These are phyloP conservation scores for Micrastur ruficollis DNA, from an alignment of 2,797 vertebrate species.

Conservation along the genomic window DNA sequence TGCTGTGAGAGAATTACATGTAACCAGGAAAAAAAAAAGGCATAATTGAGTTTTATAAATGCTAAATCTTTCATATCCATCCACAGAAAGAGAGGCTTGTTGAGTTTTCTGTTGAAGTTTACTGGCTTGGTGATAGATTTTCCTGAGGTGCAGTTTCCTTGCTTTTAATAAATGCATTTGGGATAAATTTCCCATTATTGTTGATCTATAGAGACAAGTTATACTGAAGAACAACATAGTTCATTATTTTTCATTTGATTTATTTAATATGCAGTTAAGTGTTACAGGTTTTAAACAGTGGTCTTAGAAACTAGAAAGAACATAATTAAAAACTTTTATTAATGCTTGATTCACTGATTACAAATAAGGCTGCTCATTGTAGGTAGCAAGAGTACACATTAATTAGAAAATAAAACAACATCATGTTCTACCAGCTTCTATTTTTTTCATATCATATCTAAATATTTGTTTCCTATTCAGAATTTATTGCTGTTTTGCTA, in stretches of 20 bases:
- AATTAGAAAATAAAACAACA: background rate
- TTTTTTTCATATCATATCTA: background rate
- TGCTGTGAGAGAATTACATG: background rate
- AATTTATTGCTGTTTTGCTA: background rate
- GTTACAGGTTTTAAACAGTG: background rate
- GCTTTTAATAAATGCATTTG: background rate
- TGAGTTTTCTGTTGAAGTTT: background rate
- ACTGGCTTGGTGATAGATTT: background rate
- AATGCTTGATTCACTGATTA: background rate
- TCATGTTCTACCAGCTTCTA: background rate
- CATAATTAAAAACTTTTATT: background rate
- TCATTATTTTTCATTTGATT: background rate
- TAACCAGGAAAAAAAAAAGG: background rate
- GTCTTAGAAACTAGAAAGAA: background rate
- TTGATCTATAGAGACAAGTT: background rate
- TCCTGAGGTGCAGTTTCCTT: background rate
- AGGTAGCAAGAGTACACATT: background rate
- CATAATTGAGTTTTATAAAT: background rate
- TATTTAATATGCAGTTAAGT: background rate
- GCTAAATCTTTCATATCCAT: background rate
- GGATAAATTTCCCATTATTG: background rate
- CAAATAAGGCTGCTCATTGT: background rate
- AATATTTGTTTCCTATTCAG: background rate
- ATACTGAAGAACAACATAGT: background rate
- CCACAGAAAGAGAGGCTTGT: background rate